phyloP scores from a whole-genome alignment of 2,113 vertebrate species.

The Anhinga rufa region DNA sequence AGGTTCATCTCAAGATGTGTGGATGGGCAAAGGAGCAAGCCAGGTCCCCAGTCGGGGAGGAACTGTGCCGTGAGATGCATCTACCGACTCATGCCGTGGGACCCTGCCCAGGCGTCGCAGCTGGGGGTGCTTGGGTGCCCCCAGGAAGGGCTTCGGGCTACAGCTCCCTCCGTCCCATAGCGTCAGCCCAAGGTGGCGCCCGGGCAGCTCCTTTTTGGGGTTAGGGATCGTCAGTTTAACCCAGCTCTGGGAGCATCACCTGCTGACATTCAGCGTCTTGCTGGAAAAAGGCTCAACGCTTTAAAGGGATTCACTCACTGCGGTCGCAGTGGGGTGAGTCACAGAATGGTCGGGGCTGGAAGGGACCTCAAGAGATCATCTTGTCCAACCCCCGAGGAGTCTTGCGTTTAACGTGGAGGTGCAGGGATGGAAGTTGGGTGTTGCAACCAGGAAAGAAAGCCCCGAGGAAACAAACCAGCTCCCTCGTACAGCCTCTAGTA shows the following conservation, averaged over 20 bases:
- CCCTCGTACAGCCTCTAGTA: not conserved
- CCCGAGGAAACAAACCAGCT: not conserved
- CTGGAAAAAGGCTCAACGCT: not conserved
- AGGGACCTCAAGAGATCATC: no score
- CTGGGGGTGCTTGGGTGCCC: not conserved
- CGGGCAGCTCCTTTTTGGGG: not conserved
- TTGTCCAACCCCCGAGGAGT: not conserved
- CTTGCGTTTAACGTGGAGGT: not conserved
- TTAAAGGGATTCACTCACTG: not conserved
- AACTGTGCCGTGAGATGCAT: not conserved
- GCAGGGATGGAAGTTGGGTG: not conserved
- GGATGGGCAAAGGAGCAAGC: not conserved
- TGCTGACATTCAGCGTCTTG: not conserved
- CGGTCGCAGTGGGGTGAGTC: not conserved
- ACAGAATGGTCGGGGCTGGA: no score
- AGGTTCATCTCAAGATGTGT: conserved; percentile 10
- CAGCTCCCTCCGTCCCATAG: not conserved
- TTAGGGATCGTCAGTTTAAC: not conserved
- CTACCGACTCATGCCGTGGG: not conserved
- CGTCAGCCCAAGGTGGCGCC: accelerated
- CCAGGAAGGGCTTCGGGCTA: not conserved
- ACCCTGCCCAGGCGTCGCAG: not conserved
- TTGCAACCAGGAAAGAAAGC: not conserved
- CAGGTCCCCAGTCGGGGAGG: not conserved
- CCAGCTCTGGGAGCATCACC: not conserved